Evolutionary conservation across 2,888 invertebrate species (phyloP).

Genomic region (Phorcus lineatus): DNA sequence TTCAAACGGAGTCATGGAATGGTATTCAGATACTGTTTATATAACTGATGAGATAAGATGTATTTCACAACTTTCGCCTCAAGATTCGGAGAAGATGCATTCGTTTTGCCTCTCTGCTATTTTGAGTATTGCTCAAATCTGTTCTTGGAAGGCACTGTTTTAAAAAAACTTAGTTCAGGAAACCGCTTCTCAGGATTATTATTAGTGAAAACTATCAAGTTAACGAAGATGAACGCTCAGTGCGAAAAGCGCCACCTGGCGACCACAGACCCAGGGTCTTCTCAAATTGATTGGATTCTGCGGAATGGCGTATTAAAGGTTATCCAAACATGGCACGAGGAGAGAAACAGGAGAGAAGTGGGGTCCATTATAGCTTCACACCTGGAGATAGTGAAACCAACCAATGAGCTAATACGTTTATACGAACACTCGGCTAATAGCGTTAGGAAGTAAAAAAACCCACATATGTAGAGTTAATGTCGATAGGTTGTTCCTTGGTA

Average conservation of each 20-base stretch:
- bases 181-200: background rate
- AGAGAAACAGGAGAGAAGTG: background rate
- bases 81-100: background rate
- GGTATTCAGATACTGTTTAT: background rate
- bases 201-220: constrained; percentile 2
- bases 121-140: background rate
- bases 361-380: background rate
- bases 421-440: no score
- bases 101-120: background rate
- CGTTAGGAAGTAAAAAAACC: no score
- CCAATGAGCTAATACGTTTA: background rate
- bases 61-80: background rate
- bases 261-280: background rate
- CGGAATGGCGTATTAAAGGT: constrained; percentile 6
- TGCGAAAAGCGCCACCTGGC: background rate
- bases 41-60: background rate
- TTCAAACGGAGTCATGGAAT: no score
- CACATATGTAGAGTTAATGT: no score
- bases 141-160: background rate
- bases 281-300: constrained; percentile 3
- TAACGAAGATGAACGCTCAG: background rate
- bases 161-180: background rate
- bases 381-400: background rate
- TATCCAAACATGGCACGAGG: background rate
- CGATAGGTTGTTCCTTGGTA: no score